These are phyloP conservation scores for Zoanthus solanderi DNA, from an alignment of 92 coral and sea anemone species.

Conservation along the genomic window DNA sequence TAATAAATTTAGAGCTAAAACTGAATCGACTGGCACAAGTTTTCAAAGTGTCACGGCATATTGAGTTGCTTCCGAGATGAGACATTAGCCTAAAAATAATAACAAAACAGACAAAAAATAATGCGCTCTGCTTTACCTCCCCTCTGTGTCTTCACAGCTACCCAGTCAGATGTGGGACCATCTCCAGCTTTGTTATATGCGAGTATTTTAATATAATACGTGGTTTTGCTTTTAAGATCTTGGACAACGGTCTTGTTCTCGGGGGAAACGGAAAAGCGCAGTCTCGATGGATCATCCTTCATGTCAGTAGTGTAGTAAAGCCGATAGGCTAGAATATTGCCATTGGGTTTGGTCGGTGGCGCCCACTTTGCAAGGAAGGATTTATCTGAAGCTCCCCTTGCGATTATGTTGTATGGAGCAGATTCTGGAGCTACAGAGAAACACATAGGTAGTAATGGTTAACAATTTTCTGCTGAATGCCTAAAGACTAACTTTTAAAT, in stretches of 20 bases:
- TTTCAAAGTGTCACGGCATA: too few species aligned
- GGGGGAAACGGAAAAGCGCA: slow-evolving; percentile 71
- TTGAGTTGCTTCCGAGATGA: too few species aligned
- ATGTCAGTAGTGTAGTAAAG: slow-evolving; percentile 76
- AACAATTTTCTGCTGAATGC: too few species aligned
- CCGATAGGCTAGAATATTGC: slow-evolving; percentile 74
- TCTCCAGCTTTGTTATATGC: slow-evolving; percentile 76
- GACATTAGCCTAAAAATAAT: too few species aligned
- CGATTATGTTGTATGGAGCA: slow-evolving; percentile 76
- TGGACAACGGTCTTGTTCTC: slow-evolving; percentile 63
- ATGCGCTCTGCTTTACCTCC: slow-evolving; percentile 74
- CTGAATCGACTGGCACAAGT: too few species aligned
- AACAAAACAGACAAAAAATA: not conserved
- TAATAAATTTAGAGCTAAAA: too few species aligned
- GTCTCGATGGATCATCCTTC: slow-evolving; percentile 47
- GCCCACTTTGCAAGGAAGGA: slow-evolving; percentile 86
- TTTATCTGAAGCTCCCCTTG: slow-evolving; percentile 74
- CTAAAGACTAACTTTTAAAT: too few species aligned
- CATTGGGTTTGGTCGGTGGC: slow-evolving; percentile 89
- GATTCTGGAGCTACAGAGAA: slow-evolving; percentile 79
- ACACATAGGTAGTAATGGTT: not conserved
- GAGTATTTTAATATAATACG: slow-evolving; percentile 68
- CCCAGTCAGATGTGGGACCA: slow-evolving; percentile 79
- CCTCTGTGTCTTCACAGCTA: slow-evolving; percentile 81
- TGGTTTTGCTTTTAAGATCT: slow-evolving; percentile 64